Conservation (phyloP, 2,888 invertebrate genomes). For the Ectropis crepuscularia region DNA sequence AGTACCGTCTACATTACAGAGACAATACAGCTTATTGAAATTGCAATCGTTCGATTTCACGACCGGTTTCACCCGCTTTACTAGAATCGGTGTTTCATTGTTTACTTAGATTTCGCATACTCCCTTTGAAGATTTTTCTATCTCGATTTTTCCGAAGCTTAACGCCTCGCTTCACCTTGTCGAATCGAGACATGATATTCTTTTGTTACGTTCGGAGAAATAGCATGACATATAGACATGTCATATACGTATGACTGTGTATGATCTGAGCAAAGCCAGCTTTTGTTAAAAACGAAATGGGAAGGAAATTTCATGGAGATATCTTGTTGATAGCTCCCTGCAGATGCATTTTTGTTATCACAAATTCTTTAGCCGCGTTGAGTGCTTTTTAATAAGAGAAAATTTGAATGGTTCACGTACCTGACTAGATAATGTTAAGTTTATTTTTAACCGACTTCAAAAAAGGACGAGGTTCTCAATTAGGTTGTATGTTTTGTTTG, state of each 20-base stretch:
- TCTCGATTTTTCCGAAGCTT: slow-evolving; percentile 29
- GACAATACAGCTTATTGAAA: slow-evolving; percentile 18
- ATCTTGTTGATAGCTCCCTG: background rate
- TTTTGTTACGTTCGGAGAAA: slow-evolving; percentile 27
- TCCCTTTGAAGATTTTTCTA: slow-evolving; percentile 24
- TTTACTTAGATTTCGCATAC: slow-evolving; percentile 29
- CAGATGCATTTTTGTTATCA: no score
- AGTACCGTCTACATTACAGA: slow-evolving; percentile 14
- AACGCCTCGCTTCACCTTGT: slow-evolving; percentile 31
- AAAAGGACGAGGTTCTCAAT: no score
- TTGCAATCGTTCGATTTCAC: slow-evolving; percentile 23
- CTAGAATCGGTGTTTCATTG: slow-evolving; percentile 23
- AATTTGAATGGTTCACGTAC: no score
- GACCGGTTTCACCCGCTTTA: slow-evolving; percentile 12
- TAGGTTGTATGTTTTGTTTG: no score
- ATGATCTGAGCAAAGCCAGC: slow-evolving; percentile 8
- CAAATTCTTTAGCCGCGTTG: no score
- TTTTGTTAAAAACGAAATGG: background rate
- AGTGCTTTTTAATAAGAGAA: no score
- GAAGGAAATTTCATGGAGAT: background rate
- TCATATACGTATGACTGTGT: background rate
- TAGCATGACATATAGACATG: slow-evolving; percentile 1
- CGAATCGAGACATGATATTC: slow-evolving; percentile 30
- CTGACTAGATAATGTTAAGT: no score
- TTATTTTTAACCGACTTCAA: no score